Evolutionary conservation across 2,888 invertebrate genomes (phyloP).

Genomic region (Amblyjoppa fuscipennis): DNA sequence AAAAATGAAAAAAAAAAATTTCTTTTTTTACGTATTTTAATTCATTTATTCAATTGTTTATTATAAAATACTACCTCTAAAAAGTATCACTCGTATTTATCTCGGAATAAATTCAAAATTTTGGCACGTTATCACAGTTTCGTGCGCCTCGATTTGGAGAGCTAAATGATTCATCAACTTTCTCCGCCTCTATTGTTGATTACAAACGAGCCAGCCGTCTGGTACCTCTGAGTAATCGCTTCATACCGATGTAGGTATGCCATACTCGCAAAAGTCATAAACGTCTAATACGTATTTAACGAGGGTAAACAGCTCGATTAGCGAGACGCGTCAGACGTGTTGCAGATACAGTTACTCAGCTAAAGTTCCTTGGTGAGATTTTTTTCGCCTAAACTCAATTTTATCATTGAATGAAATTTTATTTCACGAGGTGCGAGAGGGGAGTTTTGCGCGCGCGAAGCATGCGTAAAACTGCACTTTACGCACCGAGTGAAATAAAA

Average conservation of each 20-base stretch:
- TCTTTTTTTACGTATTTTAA: not conserved
- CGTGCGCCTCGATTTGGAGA: constrained; percentile 9
- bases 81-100: not conserved
- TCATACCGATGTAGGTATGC: not conserved
- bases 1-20: not conserved
- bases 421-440: too few species aligned
- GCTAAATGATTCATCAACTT: constrained; percentile 42
- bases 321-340: constrained; percentile 11
- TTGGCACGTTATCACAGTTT: not conserved
- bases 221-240: constrained; percentile 8
- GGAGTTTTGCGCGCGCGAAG: too few species aligned
- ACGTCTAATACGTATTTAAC: constrained; percentile 41
- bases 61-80: not conserved
- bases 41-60: not conserved
- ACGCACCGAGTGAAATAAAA: too few species aligned
- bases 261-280: constrained; percentile 21
- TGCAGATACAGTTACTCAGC: not conserved
- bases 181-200: constrained; percentile 6
- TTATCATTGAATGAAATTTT: not conserved
- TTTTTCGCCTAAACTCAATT: not conserved
- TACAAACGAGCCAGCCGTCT: not conserved
- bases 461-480: too few species aligned
- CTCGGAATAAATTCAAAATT: not conserved
- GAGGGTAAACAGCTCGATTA: constrained; percentile 19
- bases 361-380: not conserved